Evolutionary conservation across 2,113 vertebrate genomes (phyloP), one percentile per base, ranked within the genome.

Genomic region (Austrofundulus limnaeus): DNA sequence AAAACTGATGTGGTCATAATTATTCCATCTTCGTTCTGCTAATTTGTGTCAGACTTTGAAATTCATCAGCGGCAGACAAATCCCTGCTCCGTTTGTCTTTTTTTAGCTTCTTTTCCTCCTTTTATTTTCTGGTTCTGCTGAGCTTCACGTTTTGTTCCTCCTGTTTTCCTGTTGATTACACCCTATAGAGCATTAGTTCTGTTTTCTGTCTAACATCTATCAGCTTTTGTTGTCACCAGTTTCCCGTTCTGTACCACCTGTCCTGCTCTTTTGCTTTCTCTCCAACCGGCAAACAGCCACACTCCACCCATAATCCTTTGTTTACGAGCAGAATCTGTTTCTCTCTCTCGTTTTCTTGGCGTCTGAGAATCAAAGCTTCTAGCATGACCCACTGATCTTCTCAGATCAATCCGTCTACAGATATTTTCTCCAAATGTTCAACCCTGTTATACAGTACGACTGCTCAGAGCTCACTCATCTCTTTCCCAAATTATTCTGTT

Each of bases 31-130:
- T 47, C 78, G 46, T 45, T 61, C 47, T 34, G n/a, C 24, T 69
- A 53, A 77, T 69, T 69, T 66, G 25, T 58, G 37, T 60, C 69
- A n/a, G n/a, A 53, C 47, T 63, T 28, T 66, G 39, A 81, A 62
- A 65, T 66, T 19, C 31, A 48, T 73, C 28, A 11, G 38, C 20
- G 47, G 50, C n/a, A 9, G 28, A 47, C 51, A 50, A 45, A 47
- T 58, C 56, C 41, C 49, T 46, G 23, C 15, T 63, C 16, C 15
- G 10, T 31, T 57, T 42, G n/a, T 51, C 34, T 47, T 11, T 47
- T 11, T 28, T 20, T 28, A 28, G 57, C 57, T 80, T 20, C 49
- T 21, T 39, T 45, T 65, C n/a, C 25, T 24, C 9, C 61, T 23
- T 53, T 15, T 8, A 17, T 47, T 7, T 7, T 57, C 47, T 56